Percentiles rank a stretch among this genome's conserved stretches.
phyloP scores from a whole-genome alignment of 2,113 vertebrate genomes.

The Sapayoa aenigma region DNA sequence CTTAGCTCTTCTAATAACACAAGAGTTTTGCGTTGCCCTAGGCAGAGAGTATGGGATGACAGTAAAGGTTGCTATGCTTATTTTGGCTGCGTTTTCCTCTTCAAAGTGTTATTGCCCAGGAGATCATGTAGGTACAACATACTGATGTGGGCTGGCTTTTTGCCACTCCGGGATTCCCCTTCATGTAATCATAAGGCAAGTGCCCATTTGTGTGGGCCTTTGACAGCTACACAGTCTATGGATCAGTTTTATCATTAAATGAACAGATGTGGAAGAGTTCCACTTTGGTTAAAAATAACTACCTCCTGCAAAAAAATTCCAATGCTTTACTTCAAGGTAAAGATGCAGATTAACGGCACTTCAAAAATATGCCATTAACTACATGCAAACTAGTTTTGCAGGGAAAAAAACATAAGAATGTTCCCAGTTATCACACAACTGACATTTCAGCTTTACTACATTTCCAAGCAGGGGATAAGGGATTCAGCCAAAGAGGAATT shows the following conservation, averaged over 20 bases:
- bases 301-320: neutral
- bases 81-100: neutral
- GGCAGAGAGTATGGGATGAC: neutral
- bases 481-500: constrained; percentile 13
- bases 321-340: neutral
- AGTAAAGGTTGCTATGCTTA: neutral
- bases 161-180: neutral
- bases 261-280: neutral
- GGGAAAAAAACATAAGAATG: neutral
- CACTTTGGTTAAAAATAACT: neutral
- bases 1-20: neutral
- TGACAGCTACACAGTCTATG: neutral
- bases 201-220: neutral
- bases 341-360: neutral
- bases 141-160: neutral
- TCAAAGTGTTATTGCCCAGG: neutral
- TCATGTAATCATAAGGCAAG: neutral
- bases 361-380: neutral
- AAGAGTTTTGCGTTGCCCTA: neutral
- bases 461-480: neutral
- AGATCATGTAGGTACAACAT: neutral
- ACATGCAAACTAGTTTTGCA: neutral
- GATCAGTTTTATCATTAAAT: neutral
- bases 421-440: neutral
- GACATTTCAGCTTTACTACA: neutral